Evolutionary conservation across 2,888 invertebrate genomes (phyloP), one percentile per base, ranked within the genome.

Genomic region (Sphaerophoria rueppellii): DNA sequence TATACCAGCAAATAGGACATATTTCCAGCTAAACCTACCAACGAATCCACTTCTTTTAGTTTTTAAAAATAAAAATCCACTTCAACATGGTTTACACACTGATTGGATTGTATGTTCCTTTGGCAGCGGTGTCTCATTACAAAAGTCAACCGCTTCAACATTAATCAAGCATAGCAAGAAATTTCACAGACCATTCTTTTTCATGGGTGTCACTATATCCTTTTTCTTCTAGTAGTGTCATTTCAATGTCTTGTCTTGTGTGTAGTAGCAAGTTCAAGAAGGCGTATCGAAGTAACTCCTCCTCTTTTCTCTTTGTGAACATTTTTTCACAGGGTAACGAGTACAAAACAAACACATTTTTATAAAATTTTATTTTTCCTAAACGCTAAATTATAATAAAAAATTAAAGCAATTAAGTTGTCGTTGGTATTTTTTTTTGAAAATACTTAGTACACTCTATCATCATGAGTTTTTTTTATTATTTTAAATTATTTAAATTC

Each of bases 121-220:
- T 37, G 32, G n/a, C 67, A 63, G 24, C 40, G 43, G 60, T 74
- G 35, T 85, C 73, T 1, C 6, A 77, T 85, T 85, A 65, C 85
- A 73, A 81, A 85, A 71, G 48, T 67, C 48, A 63, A 54, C 37
- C 81, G 81, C 69, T 58, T 52, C 16, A 63, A 70, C 81, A 85
- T 85, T 85, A 85, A 81, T 85, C 85, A 85, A 54, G 7, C 75
- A 72, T 73, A 61, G 46, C 75, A 34, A 67, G 72, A 81, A 81
- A 85, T 81, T 85, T 85, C 81, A 85, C 76, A 85, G 80, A 61
- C 73, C 58, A 46, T 81, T 40, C 37, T 40, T 48, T 60, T 57
- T 37, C 14, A 37, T 52, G 63, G 14, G 73, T 73, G 76, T 72
- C 75, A 76, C 52, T 37, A 70, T 65, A 67, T 70, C 24, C 24